Percentiles rank a stretch among this genome's conserved stretches.
These are phyloP conservation scores for Hyppa rectilinea DNA, from an alignment of 2,888 invertebrate species.

Conservation along the genomic window DNA sequence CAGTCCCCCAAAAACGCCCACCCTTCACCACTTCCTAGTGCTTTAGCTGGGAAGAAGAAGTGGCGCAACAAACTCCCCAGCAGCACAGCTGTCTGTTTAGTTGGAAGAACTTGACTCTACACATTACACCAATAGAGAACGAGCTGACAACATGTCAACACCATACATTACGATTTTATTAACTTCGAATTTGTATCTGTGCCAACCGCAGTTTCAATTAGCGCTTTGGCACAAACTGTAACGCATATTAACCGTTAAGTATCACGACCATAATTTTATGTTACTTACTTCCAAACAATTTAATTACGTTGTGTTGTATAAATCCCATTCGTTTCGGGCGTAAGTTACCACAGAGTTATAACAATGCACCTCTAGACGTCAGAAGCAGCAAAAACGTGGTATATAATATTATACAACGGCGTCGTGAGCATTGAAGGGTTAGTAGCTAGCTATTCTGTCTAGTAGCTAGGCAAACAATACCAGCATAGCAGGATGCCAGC, in stretches of 20 bases:
- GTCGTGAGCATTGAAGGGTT: slow-evolving; percentile 53
- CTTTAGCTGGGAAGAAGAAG: too few species aligned
- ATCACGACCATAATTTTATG: slow-evolving; percentile 48
- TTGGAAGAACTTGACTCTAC: too few species aligned
- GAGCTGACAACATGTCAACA: slow-evolving; percentile 32
- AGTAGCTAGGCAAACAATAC: slow-evolving; percentile 52
- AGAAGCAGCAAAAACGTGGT: slow-evolving; percentile 53
- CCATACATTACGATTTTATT: slow-evolving; percentile 46
- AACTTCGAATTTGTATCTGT: slow-evolving; percentile 40
- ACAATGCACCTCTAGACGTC: slow-evolving; percentile 64
- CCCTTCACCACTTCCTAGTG: too few species aligned
- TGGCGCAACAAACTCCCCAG: too few species aligned
- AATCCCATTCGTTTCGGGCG: slow-evolving; percentile 49
- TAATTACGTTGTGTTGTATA: slow-evolving; percentile 28
- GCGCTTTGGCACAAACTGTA: slow-evolving; percentile 51
- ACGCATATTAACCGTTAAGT: slow-evolving; percentile 36
- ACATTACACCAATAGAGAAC: slow-evolving; percentile 16
- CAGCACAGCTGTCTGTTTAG: too few species aligned
- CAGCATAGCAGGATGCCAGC: slow-evolving; percentile 51
- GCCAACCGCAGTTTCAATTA: slow-evolving; percentile 60
- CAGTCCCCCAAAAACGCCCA: too few species aligned
- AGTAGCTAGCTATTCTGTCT: slow-evolving; percentile 43
- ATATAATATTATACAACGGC: slow-evolving; percentile 48
- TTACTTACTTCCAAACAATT: slow-evolving; percentile 29
- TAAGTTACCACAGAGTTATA: slow-evolving; percentile 48